These are phyloP conservation scores for Orientallactaga bullata DNA, from an alignment of 2,113 vertebrate genomes.

Conservation along the genomic window DNA sequence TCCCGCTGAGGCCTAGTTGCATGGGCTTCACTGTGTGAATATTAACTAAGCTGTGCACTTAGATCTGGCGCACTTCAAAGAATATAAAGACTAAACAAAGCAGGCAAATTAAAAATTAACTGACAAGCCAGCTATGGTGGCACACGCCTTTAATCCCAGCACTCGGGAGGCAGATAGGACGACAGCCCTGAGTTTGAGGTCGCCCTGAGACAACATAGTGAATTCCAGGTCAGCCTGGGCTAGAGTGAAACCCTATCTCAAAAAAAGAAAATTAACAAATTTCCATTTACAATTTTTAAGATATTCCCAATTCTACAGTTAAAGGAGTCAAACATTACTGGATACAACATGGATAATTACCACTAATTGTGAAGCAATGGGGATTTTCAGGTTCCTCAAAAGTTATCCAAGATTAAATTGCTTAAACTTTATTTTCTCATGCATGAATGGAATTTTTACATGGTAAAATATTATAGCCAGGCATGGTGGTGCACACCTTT, in stretches of 20 bases:
- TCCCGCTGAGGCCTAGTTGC: neutral
- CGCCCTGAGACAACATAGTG: too few species aligned
- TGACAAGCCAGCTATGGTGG: too few species aligned
- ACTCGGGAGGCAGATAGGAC: too few species aligned
- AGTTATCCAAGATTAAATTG: conserved; percentile 25
- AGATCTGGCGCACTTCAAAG: neutral
- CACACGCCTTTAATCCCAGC: too few species aligned
- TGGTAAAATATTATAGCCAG: conserved; percentile 27
- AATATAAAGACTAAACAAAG: neutral
- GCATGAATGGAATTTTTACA: neutral
- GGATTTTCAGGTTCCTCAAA: conserved; percentile 40
- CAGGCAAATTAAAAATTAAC: conserved; percentile 42
- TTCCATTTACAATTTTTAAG: conserved; percentile 50
- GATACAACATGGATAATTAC: neutral
- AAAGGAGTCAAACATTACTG: conserved; percentile 33
- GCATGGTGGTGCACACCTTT: too few species aligned
- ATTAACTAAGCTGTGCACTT: neutral
- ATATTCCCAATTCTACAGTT: conserved; percentile 37
- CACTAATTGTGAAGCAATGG: neutral
- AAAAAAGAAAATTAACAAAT: too few species aligned
- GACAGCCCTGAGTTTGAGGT: too few species aligned
- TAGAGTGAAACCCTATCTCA: too few species aligned
- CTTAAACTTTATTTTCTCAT: conserved; percentile 15
- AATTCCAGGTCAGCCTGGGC: too few species aligned
- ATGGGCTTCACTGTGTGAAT: neutral